phyloP scores from a whole-genome alignment of 2,888 invertebrate genomes.

The Drosophila prostipennis region DNA sequence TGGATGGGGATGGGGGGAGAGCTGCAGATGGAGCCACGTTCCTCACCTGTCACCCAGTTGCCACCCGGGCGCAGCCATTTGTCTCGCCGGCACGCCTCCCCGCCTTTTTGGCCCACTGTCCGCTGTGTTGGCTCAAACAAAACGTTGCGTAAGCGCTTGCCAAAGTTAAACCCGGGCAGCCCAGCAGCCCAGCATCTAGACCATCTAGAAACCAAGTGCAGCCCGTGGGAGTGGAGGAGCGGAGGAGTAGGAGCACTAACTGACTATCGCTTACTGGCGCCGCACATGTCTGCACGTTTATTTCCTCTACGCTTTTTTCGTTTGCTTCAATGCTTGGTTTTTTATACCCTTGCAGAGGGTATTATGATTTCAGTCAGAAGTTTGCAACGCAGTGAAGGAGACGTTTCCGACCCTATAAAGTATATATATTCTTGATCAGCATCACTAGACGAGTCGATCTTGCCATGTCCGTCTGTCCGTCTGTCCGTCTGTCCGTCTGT shows the following conservation, averaged over 20 bases:
- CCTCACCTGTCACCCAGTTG: slow-evolving; percentile 65
- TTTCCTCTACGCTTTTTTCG: slow-evolving; percentile 9
- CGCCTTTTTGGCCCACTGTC: neutral
- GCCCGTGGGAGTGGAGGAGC: slow-evolving; percentile 10
- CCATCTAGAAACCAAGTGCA: slow-evolving; percentile 3
- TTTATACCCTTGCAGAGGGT: too few relatives aligned
- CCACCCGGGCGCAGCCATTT: slow-evolving; percentile 64
- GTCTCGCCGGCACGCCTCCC: slow-evolving; percentile 41
- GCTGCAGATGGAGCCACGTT: slow-evolving; percentile 22
- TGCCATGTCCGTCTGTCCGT: too few relatives aligned
- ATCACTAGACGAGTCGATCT: too few relatives aligned
- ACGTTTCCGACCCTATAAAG: too few relatives aligned
- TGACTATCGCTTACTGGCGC: slow-evolving; percentile 68
- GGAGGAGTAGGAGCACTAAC: slow-evolving; percentile 37
- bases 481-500: too few relatives aligned
- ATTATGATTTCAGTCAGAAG: too few relatives aligned
- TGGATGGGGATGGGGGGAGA: neutral
- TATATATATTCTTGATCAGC: too few relatives aligned
- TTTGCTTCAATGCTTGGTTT: slow-evolving; percentile 6
- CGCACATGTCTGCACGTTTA: slow-evolving; percentile 67
- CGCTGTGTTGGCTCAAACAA: slow-evolving; percentile 51
- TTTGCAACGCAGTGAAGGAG: too few relatives aligned
- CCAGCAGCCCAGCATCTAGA: slow-evolving; percentile 2
- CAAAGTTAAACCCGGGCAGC: slow-evolving; percentile 56
- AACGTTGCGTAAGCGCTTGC: slow-evolving; percentile 74